Conservation (phyloP, 2,797 vertebrate species). For the Capromys pilorides region DNA sequence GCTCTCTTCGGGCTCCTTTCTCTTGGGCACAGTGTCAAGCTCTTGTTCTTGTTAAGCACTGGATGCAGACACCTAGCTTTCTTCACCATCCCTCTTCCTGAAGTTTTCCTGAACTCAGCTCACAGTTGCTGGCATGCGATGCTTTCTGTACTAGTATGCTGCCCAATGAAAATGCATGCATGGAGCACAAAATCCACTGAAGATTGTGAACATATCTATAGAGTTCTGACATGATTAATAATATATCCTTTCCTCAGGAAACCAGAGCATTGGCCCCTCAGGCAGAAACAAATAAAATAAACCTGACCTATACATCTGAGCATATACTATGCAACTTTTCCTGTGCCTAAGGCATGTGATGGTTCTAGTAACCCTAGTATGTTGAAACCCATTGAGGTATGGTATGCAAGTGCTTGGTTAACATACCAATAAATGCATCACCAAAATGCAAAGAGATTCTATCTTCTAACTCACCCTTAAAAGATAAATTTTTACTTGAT, state of each 20-base stretch:
- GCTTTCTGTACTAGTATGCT: neutral
- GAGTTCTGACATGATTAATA: neutral
- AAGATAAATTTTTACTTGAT: conserved; percentile 1
- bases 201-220: conserved; percentile 30
- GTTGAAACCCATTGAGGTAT: neutral
- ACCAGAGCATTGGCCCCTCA: neutral
- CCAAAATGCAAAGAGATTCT: neutral
- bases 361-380: neutral
- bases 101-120: neutral
- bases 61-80: neutral
- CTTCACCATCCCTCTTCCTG: neutral
- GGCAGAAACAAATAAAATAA: conserved; percentile 2
- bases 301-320: neutral
- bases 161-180: neutral
- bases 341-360: neutral
- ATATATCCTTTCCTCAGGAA: conserved; percentile 23
- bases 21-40: neutral
- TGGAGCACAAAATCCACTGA: neutral
- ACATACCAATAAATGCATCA: neutral
- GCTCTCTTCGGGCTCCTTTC: neutral
- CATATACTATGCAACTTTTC: neutral
- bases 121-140: neutral
- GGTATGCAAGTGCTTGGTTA: neutral
- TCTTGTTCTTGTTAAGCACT: neutral
- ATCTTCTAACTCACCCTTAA: neutral